Evolutionary conservation across 1,140 invertebrate species (phyloP), one percentile per base, ranked within the genome.

Genomic region (Tribolium madens): DNA sequence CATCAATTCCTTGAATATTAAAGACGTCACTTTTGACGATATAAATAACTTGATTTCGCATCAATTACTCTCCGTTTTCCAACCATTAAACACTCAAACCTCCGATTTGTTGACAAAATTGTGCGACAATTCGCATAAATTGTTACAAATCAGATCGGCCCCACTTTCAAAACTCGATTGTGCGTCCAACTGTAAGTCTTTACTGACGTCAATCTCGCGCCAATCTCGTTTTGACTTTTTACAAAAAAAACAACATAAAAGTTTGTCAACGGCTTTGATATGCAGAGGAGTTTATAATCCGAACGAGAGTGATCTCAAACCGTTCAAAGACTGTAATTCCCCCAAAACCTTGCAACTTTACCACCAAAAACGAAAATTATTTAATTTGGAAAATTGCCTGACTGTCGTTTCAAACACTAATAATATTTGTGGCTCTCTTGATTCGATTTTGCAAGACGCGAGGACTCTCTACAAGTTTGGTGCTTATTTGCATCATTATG

Each of bases 401-500:
- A 82, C 86, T 0, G 76, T 89, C 13, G 74, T 87, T 10, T 84
- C 86, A 0, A 90, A 89, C 81, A 88, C 87, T 84, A 87, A 86
- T 2, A 76, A 79, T 47, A 83, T 87, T 57, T 78, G 84, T 76
- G 57, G 80, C 15, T 72, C 83, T 1, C 76, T 90, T 2, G 85
- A 89, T 64, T 7, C 14, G 2, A 83, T 88, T 26, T 78, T 89
- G 21, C 80, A 83, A 2, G 87, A 88, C 76, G 87, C 88, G 6
- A 89, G 87, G 88, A 86, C 81, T 57, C 82, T 85, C 46, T 90
- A 88, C 74, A 81, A 82, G 3, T 81, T 88, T 80, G 84, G 84
- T n/a, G 88, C 88, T 13, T 89, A 87, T 81, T 78, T 90, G 31
- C 88, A 90, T 84, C 88, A 88, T 48, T 90, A 89, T 76, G 85